Evolutionary conservation across 2,888 invertebrate species (phyloP).

Genomic region (Trachelus tabidus): DNA sequence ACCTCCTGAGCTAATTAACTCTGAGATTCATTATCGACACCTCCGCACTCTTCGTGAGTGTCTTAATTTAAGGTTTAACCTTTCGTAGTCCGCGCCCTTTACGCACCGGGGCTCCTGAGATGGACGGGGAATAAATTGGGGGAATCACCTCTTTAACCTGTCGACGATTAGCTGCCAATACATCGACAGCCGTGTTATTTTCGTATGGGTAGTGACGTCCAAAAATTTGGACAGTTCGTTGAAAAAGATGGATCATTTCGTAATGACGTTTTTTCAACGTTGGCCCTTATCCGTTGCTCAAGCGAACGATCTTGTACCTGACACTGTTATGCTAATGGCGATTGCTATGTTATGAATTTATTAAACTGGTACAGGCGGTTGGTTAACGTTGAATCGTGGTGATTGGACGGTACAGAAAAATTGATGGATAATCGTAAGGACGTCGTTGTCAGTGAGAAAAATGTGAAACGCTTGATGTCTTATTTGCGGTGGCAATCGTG

Average conservation of each 20-base stretch:
- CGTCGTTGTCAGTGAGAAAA: not conserved
- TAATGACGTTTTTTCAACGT: not conserved
- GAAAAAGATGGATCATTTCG: not conserved
- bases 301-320: not conserved
- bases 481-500: not conserved
- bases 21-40: slow-evolving; percentile 63
- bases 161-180: not conserved
- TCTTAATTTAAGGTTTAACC: slow-evolving; percentile 50
- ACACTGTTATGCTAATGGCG: not conserved
- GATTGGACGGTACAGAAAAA: not conserved
- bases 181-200: not conserved
- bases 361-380: not conserved
- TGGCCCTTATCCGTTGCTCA: not conserved
- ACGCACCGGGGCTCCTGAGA: not conserved
- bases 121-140: not conserved
- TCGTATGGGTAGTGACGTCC: not conserved
- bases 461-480: not conserved
- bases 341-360: not conserved
- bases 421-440: not conserved
- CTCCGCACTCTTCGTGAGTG: slow-evolving; percentile 35
- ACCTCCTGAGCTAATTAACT: slow-evolving; percentile 59
- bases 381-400: not conserved
- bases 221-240: not conserved
- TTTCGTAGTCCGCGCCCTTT: slow-evolving; percentile 22
- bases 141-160: not conserved